Conservation (phyloP, 2,113 vertebrate species). For the Promerops cafer region DNA sequence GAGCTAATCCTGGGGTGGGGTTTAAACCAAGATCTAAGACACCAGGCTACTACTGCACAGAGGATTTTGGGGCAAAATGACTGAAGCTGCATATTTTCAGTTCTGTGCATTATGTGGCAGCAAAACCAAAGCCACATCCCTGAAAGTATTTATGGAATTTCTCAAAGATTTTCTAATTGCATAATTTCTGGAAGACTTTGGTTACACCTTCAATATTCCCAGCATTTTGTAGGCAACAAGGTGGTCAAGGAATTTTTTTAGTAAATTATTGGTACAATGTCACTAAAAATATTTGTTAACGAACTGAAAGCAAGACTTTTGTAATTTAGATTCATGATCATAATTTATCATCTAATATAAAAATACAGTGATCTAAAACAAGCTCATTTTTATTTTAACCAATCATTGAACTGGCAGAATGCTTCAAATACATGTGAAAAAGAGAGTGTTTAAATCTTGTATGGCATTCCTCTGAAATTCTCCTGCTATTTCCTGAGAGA, state of each 20-base stretch:
- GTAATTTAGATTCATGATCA: accelerated
- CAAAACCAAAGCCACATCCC: not conserved
- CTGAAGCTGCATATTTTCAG: not conserved
- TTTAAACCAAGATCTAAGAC: not conserved
- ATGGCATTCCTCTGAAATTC: not conserved
- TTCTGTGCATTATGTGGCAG: not conserved
- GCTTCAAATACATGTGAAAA: not conserved
- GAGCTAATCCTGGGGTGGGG: not conserved
- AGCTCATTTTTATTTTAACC: not conserved
- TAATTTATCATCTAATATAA: too few species aligned
- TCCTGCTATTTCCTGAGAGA: not conserved
- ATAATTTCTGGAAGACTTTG: not conserved
- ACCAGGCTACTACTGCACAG: not conserved
- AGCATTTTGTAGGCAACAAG: not conserved
- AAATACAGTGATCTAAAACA: not conserved
- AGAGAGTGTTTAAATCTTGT: not conserved
- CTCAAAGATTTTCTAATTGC: not conserved
- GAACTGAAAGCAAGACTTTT: not conserved
- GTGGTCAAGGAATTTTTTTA: not conserved
- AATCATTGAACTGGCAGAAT: not conserved
- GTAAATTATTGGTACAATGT: not conserved
- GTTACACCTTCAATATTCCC: not conserved
- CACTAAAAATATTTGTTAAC: not conserved
- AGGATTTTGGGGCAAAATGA: not conserved
- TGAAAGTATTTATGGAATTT: not conserved